Evolutionary conservation across 2,888 invertebrate species (phyloP).

Genomic region (Cepaea hortensis): DNA sequence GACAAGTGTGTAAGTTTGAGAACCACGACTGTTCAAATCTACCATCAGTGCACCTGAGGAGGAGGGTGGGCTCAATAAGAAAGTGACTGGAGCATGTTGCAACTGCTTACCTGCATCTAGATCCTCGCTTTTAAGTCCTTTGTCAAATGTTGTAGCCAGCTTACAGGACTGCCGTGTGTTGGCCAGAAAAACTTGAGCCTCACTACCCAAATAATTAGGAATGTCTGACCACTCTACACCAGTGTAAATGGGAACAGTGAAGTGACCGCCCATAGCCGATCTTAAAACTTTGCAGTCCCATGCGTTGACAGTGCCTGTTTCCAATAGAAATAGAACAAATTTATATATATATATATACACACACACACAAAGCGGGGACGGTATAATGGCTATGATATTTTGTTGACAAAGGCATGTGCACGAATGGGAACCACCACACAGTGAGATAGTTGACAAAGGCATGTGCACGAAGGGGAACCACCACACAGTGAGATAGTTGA

Average conservation of each 20-base stretch:
- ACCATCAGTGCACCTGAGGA: no score
- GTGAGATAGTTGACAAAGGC: no score
- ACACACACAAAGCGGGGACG: no score
- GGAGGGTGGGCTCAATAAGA: no score
- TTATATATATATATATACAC: no score
- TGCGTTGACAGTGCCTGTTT: constrained; percentile 86
- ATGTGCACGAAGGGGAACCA: no score
- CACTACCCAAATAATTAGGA: constrained; percentile 77
- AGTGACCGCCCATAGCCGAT: constrained; percentile 90
- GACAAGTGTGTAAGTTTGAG: no score
- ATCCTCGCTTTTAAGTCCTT: neutral
- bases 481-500: no score
- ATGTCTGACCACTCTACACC: constrained; percentile 84
- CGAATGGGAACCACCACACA: no score
- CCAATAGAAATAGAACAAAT: neutral
- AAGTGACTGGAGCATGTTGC: neutral
- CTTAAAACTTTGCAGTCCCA: constrained; percentile 93
- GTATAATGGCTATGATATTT: no score
- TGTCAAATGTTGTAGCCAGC: constrained; percentile 7
- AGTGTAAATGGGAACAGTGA: constrained; percentile 84
- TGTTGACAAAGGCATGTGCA: no score
- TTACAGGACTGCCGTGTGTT: constrained; percentile 46
- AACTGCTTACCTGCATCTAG: constrained; percentile 1
- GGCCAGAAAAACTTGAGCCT: constrained; percentile 72
- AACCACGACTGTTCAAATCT: no score